Base-by-base conservation (phyloP, 2,888 invertebrate species). In the Tetheella fluctuosa region DNA sequence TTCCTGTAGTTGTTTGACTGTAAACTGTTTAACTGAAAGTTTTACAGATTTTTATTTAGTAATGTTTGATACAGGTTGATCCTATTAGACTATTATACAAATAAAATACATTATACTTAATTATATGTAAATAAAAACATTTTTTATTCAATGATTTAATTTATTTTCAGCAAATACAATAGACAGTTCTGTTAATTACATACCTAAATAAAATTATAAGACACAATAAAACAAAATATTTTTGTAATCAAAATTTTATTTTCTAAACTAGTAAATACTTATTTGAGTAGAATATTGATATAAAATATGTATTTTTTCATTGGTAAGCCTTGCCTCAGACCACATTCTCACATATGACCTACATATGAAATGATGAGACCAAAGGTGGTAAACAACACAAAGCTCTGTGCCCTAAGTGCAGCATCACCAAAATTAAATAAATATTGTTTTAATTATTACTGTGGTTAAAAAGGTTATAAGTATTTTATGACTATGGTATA, bases 1-100 rank as follows among this genome's bases (percentile, higher is more conserved):
- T 15, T 90, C 90, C 4, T 88, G 90, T 34, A 85, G 56, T 59
- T 55, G 20, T 34, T 55, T 48, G 1, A 48, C 55, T 55, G 34
- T 37, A 0, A 55, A 55, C 55, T 13, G 20, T 55, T 34, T 17
- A 37, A 2, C 34, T 48, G 48, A 7, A 48, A 48, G 15, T n/a
- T 48, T 48, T 20, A 20, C 20, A 10, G 48, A 2, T 10, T 20
- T 10, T 20, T 10, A 48, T 20, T 48, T n/a, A n/a, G 20, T 20
- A 20, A 17, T 48, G 17, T 48, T 20, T n/a, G 6, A 42, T 7
- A 42, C 6, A 15, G 10, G 13, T 34, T 42, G 10, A n/a, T 17
- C 1, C 0, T 42, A 42, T 1, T 42, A 17, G 13, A 34, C 3
- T 13, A 13, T 13, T 13, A 34, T 34, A 10, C 8, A 37, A n/a